phyloP scores from a whole-genome alignment of 2,113 vertebrate genomes.

The Phylloscopus trochiloides region DNA sequence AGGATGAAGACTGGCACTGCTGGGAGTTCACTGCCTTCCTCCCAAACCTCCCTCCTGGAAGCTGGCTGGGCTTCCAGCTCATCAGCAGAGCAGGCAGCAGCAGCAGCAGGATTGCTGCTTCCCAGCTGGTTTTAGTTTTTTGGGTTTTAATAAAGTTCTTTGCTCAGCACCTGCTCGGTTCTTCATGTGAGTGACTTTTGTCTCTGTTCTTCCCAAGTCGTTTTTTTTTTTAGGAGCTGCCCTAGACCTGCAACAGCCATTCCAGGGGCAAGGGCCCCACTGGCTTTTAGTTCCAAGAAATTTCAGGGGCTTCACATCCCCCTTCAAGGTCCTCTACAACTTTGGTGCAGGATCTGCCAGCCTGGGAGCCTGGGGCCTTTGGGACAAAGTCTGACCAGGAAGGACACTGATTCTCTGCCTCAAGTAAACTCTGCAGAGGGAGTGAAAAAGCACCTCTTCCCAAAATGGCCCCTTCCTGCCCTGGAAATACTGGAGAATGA shows the following conservation, averaged over 20 bases:
- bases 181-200: not conserved
- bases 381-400: not conserved
- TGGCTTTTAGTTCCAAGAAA: not conserved
- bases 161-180: not conserved
- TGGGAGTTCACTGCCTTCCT: not conserved
- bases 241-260: not conserved
- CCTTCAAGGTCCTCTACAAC: not conserved
- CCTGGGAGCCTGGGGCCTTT: not conserved
- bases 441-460: not conserved
- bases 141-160: not conserved
- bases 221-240: not conserved
- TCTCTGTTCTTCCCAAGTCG: not conserved
- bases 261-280: fast-evolving
- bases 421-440: not conserved
- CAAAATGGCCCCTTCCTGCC: not conserved
- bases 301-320: not conserved
- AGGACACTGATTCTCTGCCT: not conserved
- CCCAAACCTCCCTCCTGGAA: not conserved
- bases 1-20: not conserved
- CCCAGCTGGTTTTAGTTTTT: not conserved
- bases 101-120: not conserved
- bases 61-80: not conserved
- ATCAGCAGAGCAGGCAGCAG: not conserved
- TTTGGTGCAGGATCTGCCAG: not conserved
- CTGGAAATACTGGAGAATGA: not conserved